Conservation (phyloP, 2,888 invertebrate genomes). For the Cephonodes hylas region DNA sequence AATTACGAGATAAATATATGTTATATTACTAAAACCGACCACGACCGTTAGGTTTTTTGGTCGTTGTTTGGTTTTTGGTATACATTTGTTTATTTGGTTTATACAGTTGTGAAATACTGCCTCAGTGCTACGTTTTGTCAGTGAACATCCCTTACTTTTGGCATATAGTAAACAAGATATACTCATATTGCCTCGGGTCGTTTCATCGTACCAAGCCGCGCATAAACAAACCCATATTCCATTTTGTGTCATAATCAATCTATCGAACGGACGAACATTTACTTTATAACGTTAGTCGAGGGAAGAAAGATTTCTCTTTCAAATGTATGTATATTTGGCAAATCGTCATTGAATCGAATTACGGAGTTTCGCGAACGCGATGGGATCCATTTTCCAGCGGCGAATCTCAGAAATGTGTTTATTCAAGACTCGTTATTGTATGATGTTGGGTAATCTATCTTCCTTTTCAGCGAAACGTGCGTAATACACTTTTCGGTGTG, state of each 20-base stretch:
- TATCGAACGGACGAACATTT: neutral
- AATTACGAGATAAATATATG: too few relatives aligned
- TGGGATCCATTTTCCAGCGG: neutral
- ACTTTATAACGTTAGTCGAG: neutral
- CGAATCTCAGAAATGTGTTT: neutral
- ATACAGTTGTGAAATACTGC: neutral
- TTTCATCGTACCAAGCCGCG: neutral
- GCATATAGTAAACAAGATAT: neutral
- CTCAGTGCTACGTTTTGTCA: neutral
- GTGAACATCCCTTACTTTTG: neutral
- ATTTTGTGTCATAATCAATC: neutral
- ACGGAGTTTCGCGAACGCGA: neutral
- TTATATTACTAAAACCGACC: too few relatives aligned
- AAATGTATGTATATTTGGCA: slow-evolving; percentile 2
- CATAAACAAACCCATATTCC: neutral
- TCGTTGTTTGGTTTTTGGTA: too few relatives aligned
- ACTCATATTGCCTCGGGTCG: neutral
- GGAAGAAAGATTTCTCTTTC: neutral
- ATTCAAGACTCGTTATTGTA: slow-evolving; percentile 2
- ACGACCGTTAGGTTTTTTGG: too few relatives aligned
- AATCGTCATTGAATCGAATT: neutral
- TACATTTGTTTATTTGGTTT: neutral
- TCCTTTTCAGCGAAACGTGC: neutral
- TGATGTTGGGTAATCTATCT: neutral
- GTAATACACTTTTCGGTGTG: neutral